Evolutionary conservation across 2,113 vertebrate genomes (phyloP), one percentile per base, ranked within the genome.

Genomic region (Alligator sinensis): DNA sequence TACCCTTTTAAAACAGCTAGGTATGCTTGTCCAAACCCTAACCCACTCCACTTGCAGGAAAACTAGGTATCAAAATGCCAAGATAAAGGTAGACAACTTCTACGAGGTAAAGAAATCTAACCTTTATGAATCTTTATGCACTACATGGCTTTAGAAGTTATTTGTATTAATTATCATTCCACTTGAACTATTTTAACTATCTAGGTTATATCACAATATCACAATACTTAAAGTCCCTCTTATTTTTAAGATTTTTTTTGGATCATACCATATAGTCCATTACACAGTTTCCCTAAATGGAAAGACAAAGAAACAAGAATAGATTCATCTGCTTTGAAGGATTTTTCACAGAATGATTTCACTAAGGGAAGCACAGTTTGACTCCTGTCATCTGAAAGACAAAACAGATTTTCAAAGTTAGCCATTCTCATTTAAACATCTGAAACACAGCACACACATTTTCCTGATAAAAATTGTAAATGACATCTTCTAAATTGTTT

Each of bases 211-310:
- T 89, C 24, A 9, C 68, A 88, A 5, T 10, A 2, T n/a, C 61
- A 88, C 10, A 82, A 83, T 82, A 82, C 64, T 74, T 19, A 16
- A 72, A n/a, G 76, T 13, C 58, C 75, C 19, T 18, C 38, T 59
- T 1, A 68, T 27, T 92, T n/a, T 89, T 60, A 57, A 93, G 30
- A 34, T 80, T 80, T 91, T 57, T 91, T 80, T 92, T 55, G 86
- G 89, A 92, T 84, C 98, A 70, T 98, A 99, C 99, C 99, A 97
- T 99, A 98, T 76, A 99, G 97, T 95, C 98, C 99, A 61, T 98
- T 99, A 95, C 99, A 99, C 11, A 99, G 98, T 95, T 99, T 99
- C 91, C 99, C 99, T 97, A 99, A 98, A 96, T 99, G 98, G 91
- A 99, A 99, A 7, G 99, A 99, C 96, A 99, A 97, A 28, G 99